phyloP scores from a whole-genome alignment of 2,797 vertebrate genomes.

The Neoniphon sammara region DNA sequence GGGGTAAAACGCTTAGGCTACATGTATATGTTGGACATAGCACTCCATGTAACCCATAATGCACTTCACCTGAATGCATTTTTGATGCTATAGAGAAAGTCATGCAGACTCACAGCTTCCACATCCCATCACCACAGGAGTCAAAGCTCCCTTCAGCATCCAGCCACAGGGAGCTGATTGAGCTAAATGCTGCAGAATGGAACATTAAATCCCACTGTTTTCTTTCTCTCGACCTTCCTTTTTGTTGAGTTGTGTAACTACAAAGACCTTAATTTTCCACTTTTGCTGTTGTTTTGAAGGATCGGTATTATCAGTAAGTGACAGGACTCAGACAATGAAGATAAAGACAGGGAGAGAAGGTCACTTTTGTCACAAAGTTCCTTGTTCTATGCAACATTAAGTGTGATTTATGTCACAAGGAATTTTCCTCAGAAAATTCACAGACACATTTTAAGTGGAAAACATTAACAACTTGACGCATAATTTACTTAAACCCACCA shows the following conservation, averaged over 20 bases:
- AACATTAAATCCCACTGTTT: constrained; percentile 50
- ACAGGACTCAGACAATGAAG: constrained; percentile 52
- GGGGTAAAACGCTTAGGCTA: constrained; percentile 27
- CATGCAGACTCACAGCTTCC: constrained; percentile 68
- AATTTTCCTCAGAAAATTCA: constrained; percentile 28
- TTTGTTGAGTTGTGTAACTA: constrained; percentile 54
- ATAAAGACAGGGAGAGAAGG: constrained; percentile 52
- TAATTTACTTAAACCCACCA: constrained; percentile 14
- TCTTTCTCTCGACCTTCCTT: constrained; percentile 50
- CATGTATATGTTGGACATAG: constrained; percentile 36
- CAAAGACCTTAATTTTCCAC: constrained; percentile 58
- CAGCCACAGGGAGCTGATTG: constrained; percentile 78
- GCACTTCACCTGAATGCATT: constrained; percentile 73
- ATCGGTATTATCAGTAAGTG: constrained; percentile 59
- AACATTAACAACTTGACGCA: neutral
- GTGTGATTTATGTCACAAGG: constrained; percentile 7
- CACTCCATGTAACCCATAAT: constrained; percentile 68
- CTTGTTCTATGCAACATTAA: neutral
- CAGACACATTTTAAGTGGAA: constrained; percentile 16
- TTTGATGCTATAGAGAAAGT: constrained; percentile 76
- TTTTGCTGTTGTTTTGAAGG: constrained; percentile 49
- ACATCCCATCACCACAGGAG: constrained; percentile 70
- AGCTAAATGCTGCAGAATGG: constrained; percentile 78
- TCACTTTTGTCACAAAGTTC: constrained; percentile 35
- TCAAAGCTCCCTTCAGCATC: constrained; percentile 58